phyloP scores from a whole-genome alignment of 2,888 invertebrate species.

The Temnothorax unifasciatus region DNA sequence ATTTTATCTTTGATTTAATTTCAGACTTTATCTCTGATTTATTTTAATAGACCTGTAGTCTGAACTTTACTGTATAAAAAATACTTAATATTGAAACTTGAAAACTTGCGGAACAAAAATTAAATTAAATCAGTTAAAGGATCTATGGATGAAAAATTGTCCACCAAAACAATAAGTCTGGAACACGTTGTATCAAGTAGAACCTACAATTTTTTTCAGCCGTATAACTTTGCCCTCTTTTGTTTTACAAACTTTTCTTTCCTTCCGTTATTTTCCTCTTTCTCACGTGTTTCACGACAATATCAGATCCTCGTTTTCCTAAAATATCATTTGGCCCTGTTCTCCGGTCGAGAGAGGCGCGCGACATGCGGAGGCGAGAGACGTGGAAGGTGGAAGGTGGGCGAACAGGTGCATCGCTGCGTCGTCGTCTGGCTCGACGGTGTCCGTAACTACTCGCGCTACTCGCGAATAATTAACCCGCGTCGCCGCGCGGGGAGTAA shows the following conservation, averaged over 20 bases:
- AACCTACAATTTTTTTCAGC: not conserved
- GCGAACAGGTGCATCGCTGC: conserved; percentile 38
- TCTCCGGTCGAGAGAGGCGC: conserved; percentile 63
- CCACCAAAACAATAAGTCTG: not conserved
- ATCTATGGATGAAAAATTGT: not conserved
- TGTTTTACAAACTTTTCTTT: not conserved
- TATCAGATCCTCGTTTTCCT: not conserved
- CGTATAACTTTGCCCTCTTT: not conserved
- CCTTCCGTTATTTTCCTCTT: not conserved
- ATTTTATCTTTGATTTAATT: not conserved
- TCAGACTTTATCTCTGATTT: not conserved
- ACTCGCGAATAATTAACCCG: conserved; percentile 37
- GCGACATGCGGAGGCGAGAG: conserved; percentile 10
- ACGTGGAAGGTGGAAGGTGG: not conserved
- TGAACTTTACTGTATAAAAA: not conserved
- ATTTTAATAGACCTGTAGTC: not conserved
- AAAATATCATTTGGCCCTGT: conserved; percentile 54
- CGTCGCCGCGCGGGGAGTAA: not conserved
- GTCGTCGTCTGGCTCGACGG: conserved; percentile 35
- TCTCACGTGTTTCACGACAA: not conserved
- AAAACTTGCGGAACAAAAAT: conserved; percentile 3
- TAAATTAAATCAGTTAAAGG: not conserved
- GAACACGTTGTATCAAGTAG: not conserved
- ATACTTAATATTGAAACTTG: conserved; percentile 30
- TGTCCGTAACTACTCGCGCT: conserved; percentile 21